phyloP scores from a whole-genome alignment of 2,888 invertebrate species.

The Xestia c-nigrum region DNA sequence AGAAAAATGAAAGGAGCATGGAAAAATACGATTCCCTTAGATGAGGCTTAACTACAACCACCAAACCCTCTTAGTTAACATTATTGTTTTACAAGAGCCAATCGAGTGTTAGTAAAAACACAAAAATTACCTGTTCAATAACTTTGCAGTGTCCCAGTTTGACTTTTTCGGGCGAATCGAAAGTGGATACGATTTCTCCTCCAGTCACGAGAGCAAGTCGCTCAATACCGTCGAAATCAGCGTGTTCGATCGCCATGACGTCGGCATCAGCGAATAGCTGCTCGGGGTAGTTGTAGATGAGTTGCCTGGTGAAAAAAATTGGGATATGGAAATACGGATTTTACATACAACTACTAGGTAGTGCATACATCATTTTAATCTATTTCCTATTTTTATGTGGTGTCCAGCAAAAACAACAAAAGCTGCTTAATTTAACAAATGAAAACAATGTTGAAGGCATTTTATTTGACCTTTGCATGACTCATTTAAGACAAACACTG shows the following conservation, averaged over 20 bases:
- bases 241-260: constrained; percentile 99
- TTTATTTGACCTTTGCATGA: not conserved
- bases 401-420: not conserved
- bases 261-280: constrained; percentile 99
- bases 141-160: constrained; percentile 98
- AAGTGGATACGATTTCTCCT: constrained; percentile 99
- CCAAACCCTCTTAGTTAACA: not conserved
- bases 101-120: not conserved
- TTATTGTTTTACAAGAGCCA: not conserved
- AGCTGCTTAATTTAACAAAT: not conserved
- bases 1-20: no score
- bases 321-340: not conserved
- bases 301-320: constrained; percentile 91
- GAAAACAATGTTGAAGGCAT: not conserved
- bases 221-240: constrained; percentile 99
- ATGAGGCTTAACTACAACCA: not conserved
- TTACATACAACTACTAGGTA: not conserved
- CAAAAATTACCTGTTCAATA: constrained; percentile 95
- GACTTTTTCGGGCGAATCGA: constrained; percentile 97
- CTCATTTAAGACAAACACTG: not conserved
- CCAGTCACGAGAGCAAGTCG: constrained; percentile 99
- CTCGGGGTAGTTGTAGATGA: constrained; percentile 99
- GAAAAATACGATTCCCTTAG: no score
- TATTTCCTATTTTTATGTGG: not conserved
- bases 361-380: not conserved